phyloP scores from a whole-genome alignment of 2,797 vertebrate genomes.

The Neolamprologus multifasciatus region DNA sequence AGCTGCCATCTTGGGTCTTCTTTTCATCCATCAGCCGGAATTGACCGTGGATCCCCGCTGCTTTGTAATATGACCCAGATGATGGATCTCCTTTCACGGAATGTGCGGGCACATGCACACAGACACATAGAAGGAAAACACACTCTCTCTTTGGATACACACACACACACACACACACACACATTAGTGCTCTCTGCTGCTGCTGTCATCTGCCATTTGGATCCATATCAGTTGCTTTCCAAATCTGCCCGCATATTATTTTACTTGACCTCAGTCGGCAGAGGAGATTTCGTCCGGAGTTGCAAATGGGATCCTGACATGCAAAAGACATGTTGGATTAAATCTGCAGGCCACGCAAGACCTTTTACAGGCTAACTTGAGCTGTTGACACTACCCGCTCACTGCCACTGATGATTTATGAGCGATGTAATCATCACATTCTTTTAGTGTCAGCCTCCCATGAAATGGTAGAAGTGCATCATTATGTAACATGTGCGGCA shows the following conservation, averaged over 20 bases:
- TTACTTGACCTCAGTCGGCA: conserved; percentile 56
- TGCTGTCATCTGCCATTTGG: conserved; percentile 60
- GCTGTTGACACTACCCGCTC: conserved; percentile 33
- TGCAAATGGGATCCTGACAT: conserved; percentile 59
- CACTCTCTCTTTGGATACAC: background rate
- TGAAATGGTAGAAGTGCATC: conserved; percentile 4
- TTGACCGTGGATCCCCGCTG: conserved; percentile 54
- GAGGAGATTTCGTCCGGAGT: conserved; percentile 10
- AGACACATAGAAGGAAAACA: conserved; percentile 25
- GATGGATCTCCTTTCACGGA: conserved; percentile 48
- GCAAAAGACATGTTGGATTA: conserved; percentile 51
- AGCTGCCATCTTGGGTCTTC: conserved; percentile 66
- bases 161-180: background rate
- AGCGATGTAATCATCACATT: conserved; percentile 40
- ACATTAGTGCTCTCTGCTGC: background rate
- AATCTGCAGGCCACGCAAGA: conserved; percentile 10
- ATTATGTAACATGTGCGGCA: conserved; percentile 10
- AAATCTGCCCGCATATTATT: conserved; percentile 68
- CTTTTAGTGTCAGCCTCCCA: conserved; percentile 19
- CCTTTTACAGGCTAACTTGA: conserved; percentile 4
- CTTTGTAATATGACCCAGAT: conserved; percentile 68
- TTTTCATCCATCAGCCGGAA: conserved; percentile 60
- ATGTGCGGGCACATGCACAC: background rate
- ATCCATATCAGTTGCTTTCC: conserved; percentile 46
- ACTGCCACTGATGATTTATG: conserved; percentile 42